These are phyloP conservation scores for Zelleria hepariella DNA, from an alignment of 2,888 invertebrate species.

Conservation along the genomic window DNA sequence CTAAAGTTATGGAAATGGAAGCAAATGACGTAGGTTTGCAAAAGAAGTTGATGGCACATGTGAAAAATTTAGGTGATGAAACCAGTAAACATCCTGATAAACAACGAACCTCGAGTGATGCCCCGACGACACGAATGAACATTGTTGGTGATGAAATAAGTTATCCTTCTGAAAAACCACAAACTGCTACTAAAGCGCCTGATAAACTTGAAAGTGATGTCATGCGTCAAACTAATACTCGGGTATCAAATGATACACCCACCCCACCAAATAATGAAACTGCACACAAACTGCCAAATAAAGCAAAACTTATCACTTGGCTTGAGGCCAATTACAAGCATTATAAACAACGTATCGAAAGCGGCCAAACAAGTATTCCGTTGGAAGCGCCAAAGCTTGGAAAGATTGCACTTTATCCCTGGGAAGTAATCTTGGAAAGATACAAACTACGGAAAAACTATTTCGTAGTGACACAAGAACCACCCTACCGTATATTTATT, in stretches of 20 bases:
- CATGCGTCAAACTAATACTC: not conserved
- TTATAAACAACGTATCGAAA: conserved; percentile 33
- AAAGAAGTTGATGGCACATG: conserved; percentile 26
- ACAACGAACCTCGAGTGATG: not conserved
- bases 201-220: not conserved
- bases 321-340: conserved; percentile 46
- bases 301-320: conserved; percentile 41
- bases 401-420: conserved; percentile 41
- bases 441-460: conserved; percentile 48
- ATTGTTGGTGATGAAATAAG: no score
- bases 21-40: conserved; percentile 38
- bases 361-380: conserved; percentile 28
- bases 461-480: conserved; percentile 39
- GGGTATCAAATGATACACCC: not conserved
- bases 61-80: conserved; percentile 2
- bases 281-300: conserved; percentile 16
- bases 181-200: no score
- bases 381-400: conserved; percentile 40
- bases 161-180: conserved; percentile 8
- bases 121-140: no score
- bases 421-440: conserved; percentile 50
- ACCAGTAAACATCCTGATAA: not conserved
- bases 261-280: conserved; percentile 8
- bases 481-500: conserved; percentile 50
- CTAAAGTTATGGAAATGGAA: conserved; percentile 47